Evolutionary conservation across 2,797 vertebrate species (phyloP).

Genomic region (Oryzias sinensis): DNA sequence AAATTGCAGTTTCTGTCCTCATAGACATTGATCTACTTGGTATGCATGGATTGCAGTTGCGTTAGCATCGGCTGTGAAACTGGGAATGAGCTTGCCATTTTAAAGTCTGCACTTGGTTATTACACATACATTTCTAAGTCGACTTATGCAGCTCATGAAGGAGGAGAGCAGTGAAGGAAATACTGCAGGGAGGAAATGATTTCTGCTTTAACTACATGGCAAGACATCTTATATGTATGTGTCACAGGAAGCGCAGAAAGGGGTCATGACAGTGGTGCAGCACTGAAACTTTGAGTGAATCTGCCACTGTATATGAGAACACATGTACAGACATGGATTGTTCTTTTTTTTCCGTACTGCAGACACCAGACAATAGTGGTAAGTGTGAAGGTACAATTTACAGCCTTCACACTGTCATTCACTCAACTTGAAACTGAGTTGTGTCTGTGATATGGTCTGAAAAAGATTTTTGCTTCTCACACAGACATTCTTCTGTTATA

Average conservation of each 20-base stretch:
- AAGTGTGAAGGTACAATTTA: slow-evolving; percentile 18
- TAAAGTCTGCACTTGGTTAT: slow-evolving; percentile 30
- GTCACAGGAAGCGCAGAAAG: not conserved
- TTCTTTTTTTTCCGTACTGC: too few relatives aligned
- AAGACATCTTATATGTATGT: slow-evolving; percentile 7
- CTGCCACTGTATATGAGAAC: not conserved
- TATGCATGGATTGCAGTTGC: slow-evolving; percentile 19
- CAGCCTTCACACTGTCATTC: slow-evolving; percentile 2
- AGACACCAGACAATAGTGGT: slow-evolving; percentile 7
- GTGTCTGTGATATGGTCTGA: too few relatives aligned
- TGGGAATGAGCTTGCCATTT: slow-evolving; percentile 29
- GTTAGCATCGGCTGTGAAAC: slow-evolving; percentile 22
- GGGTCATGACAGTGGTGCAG: slow-evolving; percentile 25
- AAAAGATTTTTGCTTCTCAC: too few relatives aligned
- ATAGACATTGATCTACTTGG: slow-evolving; percentile 12
- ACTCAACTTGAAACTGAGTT: too few relatives aligned
- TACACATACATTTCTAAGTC: slow-evolving; percentile 27
- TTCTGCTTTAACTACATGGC: slow-evolving; percentile 18
- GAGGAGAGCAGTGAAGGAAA: not conserved
- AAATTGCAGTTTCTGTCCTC: slow-evolving; percentile 14
- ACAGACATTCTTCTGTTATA: too few relatives aligned
- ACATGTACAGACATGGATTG: too few relatives aligned
- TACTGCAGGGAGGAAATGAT: slow-evolving; percentile 20
- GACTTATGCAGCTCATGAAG: slow-evolving; percentile 7
- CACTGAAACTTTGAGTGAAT: slow-evolving; percentile 2